These are phyloP conservation scores for Scartelaos histophorus DNA, from an alignment of 2,113 vertebrate genomes.

Conservation along the genomic window DNA sequence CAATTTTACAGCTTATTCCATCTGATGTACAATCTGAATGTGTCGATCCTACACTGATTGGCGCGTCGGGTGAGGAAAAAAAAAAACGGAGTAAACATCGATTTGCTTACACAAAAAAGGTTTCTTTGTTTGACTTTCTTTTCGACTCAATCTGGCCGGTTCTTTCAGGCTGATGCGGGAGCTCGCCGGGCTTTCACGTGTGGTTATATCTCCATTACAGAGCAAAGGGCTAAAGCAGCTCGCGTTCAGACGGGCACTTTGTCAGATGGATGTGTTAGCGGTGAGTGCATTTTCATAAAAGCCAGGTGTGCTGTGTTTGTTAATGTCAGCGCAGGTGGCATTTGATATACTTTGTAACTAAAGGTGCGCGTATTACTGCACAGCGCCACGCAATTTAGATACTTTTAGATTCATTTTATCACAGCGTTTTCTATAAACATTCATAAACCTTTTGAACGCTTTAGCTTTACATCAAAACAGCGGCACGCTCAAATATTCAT, in stretches of 20 bases:
- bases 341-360: not conserved
- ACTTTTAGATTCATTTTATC: not conserved
- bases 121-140: not conserved
- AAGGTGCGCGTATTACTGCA: not conserved
- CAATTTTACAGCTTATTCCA: too few species aligned
- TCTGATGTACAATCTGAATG: too few species aligned
- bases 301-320: conserved; percentile 8
- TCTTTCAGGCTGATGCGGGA: not conserved
- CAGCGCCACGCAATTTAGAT: not conserved
- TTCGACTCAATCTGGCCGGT: not conserved
- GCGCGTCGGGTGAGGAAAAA: too few species aligned
- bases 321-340: not conserved
- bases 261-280: not conserved
- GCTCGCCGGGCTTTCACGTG: not conserved
- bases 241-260: not conserved
- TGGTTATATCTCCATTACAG: not conserved
- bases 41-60: too few species aligned
- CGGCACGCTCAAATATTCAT: not conserved
- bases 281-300: conserved; percentile 7
- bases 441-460: not conserved
- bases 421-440: not conserved
- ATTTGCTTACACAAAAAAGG: too few species aligned
- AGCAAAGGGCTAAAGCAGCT: not conserved
- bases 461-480: not conserved
- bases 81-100: too few species aligned